Evolutionary conservation across 1,140 invertebrate species (phyloP).

Genomic region (Hyles vespertilio): DNA sequence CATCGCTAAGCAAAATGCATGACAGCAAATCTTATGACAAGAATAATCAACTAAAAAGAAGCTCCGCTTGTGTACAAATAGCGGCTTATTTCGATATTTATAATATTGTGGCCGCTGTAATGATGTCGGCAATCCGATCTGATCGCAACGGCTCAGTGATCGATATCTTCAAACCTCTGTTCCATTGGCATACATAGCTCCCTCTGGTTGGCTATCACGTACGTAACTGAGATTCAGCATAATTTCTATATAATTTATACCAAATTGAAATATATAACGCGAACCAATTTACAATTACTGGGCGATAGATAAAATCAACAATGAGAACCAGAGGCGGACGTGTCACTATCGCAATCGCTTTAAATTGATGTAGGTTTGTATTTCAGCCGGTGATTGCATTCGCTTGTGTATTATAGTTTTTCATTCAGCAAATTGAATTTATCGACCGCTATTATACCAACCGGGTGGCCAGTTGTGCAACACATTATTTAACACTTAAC

Average conservation of each 20-base stretch:
- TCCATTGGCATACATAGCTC: conserved; percentile 13
- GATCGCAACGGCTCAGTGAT: conserved; percentile 8
- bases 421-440: conserved; percentile 22
- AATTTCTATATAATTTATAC: conserved; percentile 4
- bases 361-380: conserved; percentile 12
- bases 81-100: conserved; percentile 6
- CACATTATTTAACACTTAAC: conserved; percentile 28
- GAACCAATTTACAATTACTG: conserved; percentile 5
- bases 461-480: conserved; percentile 23
- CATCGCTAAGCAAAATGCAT: too few species aligned
- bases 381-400: conserved; percentile 6
- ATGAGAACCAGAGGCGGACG: conserved; percentile 6
- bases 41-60: conserved; percentile 3
- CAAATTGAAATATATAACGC: conserved; percentile 8
- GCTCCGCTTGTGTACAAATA: conserved; percentile 5
- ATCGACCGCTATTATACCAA: conserved; percentile 12
- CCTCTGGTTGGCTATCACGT: background rate
- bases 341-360: conserved; percentile 15
- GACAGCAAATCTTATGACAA: too few species aligned
- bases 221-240: background rate
- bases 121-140: conserved; percentile 20
- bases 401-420: conserved; percentile 13
- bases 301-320: conserved; percentile 9
- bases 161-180: conserved; percentile 13
- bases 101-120: conserved; percentile 20